Evolutionary conservation across 2,113 vertebrate species (phyloP).

Genomic region (Probosciger aterrimus): DNA sequence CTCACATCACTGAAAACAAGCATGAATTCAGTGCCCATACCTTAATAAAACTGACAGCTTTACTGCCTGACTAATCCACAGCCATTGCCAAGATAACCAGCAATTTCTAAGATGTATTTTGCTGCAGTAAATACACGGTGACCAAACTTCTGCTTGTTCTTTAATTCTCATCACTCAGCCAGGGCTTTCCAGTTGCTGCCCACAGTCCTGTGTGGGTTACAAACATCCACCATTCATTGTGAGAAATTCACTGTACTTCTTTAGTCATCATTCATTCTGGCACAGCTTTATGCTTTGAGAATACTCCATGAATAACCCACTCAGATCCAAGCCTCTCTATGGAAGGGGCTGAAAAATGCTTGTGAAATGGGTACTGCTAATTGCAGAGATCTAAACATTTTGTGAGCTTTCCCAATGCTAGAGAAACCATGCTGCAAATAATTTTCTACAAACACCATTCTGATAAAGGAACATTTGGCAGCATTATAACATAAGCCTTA

Average conservation of each 20-base stretch:
- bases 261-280: background rate
- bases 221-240: background rate
- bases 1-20: background rate
- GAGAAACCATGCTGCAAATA: background rate
- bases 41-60: conserved; percentile 5
- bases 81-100: background rate
- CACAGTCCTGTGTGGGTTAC: background rate
- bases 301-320: background rate
- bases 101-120: background rate
- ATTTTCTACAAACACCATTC: background rate
- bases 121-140: background rate
- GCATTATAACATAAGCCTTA: background rate
- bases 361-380: background rate
- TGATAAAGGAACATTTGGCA: background rate
- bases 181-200: background rate
- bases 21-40: background rate
- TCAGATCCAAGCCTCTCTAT: background rate
- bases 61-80: background rate
- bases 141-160: background rate
- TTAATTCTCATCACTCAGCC: background rate
- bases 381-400: background rate
- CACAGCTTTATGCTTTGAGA: background rate
- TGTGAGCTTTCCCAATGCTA: background rate
- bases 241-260: background rate
- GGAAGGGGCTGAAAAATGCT: background rate